These are phyloP conservation scores for Apostichopus japonicus DNA, from an alignment of 35 echinoderm and acorn worm genomes.

Conservation along the genomic window DNA sequence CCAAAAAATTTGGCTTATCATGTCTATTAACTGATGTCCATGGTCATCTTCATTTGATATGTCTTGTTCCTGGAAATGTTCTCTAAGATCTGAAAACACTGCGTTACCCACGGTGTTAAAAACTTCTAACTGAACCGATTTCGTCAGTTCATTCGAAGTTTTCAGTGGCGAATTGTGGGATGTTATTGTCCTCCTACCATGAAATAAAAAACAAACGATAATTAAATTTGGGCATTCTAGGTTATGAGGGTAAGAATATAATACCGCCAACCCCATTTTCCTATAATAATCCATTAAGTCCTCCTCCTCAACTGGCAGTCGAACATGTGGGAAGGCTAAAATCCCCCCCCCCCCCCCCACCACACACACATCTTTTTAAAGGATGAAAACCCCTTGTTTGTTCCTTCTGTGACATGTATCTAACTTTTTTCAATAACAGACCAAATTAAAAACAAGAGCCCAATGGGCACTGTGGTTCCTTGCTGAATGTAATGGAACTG, in stretches of 20 bases:
- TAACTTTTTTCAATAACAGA: conserved; percentile 32
- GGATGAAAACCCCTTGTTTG: not conserved
- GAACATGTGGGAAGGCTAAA: conserved; percentile 31
- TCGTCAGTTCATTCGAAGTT: conserved; percentile 18
- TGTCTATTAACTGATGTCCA: conserved; percentile 29
- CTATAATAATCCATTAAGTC: conserved; percentile 21
- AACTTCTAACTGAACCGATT: conserved; percentile 28
- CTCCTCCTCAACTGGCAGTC: conserved; percentile 8
- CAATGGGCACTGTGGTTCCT: too few species aligned
- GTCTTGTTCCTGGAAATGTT: too few species aligned
- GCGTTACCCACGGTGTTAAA: not conserved
- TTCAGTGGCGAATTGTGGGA: conserved; percentile 25
- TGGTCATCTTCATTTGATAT: conserved; percentile 29
- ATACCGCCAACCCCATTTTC: conserved; percentile 8
- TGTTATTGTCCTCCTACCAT: conserved; percentile 13
- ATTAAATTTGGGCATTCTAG: conserved; percentile 24
- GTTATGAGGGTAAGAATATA: conserved; percentile 26
- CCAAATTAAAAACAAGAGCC: too few species aligned
- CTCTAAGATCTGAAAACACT: too few species aligned
- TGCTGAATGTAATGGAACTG: too few species aligned
- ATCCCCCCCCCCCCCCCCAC: too few species aligned
- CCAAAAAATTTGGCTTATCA: not conserved
- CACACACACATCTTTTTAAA: not conserved
- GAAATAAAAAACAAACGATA: conserved; percentile 30
- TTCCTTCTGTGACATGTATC: conserved; percentile 29